These are phyloP conservation scores for Myotis davidii DNA, from an alignment of 2,113 vertebrate genomes.

Conservation along the genomic window DNA sequence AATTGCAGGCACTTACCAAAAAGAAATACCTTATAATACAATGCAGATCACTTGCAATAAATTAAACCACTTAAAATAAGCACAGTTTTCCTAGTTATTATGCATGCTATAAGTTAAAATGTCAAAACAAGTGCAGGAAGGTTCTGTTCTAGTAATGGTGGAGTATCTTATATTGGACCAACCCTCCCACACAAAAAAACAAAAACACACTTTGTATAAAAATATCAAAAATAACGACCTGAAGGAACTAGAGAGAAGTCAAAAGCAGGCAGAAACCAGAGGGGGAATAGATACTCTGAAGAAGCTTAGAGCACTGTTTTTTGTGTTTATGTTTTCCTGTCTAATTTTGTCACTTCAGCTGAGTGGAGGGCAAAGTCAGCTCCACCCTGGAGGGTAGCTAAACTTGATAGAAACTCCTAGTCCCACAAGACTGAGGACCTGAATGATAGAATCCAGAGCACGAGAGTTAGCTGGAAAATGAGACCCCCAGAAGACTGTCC, in stretches of 20 bases:
- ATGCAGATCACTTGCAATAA: conserved; percentile 25
- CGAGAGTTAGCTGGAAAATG: neutral
- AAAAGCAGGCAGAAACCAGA: neutral
- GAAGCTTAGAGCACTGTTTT: neutral
- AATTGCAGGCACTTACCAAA: conserved; percentile 66
- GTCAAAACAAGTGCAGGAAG: neutral
- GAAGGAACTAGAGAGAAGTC: neutral
- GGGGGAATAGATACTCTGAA: neutral
- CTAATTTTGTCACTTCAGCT: neutral
- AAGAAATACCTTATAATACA: conserved; percentile 27
- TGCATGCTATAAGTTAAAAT: neutral
- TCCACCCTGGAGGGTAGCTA: neutral
- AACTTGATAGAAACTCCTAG: neutral
- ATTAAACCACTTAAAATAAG: conserved; percentile 44
- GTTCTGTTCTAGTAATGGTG: neutral
- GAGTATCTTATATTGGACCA: neutral
- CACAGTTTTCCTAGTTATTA: neutral
- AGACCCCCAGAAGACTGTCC: neutral
- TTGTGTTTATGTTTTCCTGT: neutral
- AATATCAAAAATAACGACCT: neutral
- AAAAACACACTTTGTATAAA: neutral
- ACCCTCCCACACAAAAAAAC: neutral
- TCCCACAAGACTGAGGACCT: neutral
- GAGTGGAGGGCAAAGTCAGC: neutral
- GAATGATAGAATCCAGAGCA: neutral